Evolutionary conservation across 1,140 invertebrate genomes (phyloP).

Genomic region (Drosophila grimshawi): DNA sequence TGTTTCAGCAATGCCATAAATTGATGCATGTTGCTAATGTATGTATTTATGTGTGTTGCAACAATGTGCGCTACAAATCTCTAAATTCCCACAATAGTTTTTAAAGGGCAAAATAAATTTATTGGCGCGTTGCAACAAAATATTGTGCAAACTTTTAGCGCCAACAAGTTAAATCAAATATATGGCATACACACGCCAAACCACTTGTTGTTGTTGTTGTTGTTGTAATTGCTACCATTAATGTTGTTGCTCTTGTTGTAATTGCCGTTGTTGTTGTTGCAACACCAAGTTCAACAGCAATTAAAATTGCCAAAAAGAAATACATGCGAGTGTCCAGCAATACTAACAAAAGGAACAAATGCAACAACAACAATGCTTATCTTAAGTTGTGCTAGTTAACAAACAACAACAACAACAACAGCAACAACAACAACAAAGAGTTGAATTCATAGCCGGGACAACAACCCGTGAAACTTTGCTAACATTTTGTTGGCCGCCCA

Average conservation of each 20-base stretch:
- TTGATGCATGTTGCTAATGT: slow-evolving; percentile 40
- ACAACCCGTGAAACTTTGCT: slow-evolving; percentile 64
- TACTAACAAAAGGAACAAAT: slow-evolving; percentile 40
- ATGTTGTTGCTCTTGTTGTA: slow-evolving; percentile 34
- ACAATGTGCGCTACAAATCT: slow-evolving; percentile 68
- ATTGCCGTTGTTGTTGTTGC: slow-evolving; percentile 22
- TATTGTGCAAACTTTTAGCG: slow-evolving; percentile 63
- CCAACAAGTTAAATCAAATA: slow-evolving; percentile 83
- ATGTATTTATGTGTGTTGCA: slow-evolving; percentile 17
- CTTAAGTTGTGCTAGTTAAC: slow-evolving; percentile 69
- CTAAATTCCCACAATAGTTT: slow-evolving; percentile 80
- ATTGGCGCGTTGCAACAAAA: slow-evolving; percentile 69
- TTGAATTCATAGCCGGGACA: slow-evolving; percentile 52
- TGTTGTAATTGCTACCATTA: slow-evolving; percentile 59
- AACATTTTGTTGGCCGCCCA: slow-evolving; percentile 46
- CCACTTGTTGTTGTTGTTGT: slow-evolving; percentile 19
- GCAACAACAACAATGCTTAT: slow-evolving; percentile 58
- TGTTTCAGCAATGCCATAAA: slow-evolving; percentile 53
- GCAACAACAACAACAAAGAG: slow-evolving; percentile 32
- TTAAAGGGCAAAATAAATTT: slow-evolving; percentile 73
- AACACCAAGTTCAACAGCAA: slow-evolving; percentile 76
- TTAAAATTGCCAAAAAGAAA: slow-evolving; percentile 65
- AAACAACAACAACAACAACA: slow-evolving; percentile 50
- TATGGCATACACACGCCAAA: slow-evolving; percentile 47
- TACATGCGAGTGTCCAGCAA: slow-evolving; percentile 33